Evolutionary conservation across 1,140 invertebrate species (phyloP).

Genomic region (Drosophila gunungcola): DNA sequence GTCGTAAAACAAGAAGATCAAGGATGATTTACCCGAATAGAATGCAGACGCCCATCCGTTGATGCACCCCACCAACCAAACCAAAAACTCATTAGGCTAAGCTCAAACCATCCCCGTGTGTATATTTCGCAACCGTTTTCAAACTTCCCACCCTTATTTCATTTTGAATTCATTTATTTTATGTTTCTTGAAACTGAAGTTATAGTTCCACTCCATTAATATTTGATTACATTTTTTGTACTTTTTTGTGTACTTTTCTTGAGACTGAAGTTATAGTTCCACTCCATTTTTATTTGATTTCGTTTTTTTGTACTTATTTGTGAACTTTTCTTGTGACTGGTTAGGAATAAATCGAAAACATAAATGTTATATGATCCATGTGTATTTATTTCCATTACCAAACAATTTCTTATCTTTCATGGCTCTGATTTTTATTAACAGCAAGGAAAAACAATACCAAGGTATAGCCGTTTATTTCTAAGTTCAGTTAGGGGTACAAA

Average conservation of each 20-base stretch:
- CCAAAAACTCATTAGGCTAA: conserved; percentile 17
- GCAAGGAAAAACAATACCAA: too few species aligned
- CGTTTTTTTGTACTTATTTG: too few species aligned
- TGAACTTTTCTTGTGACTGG: background rate
- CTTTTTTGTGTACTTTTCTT: background rate
- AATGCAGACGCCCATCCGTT: background rate
- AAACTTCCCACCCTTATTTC: background rate
- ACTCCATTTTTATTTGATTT: background rate
- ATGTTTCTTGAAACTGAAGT: background rate
- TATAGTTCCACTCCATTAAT: too few species aligned
- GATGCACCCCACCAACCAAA: background rate
- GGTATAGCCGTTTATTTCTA: too few species aligned
- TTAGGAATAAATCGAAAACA: conserved; percentile 19
- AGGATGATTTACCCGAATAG: conserved; percentile 34
- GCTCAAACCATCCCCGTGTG: background rate
- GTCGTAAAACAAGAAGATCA: background rate
- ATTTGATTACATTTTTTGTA: background rate
- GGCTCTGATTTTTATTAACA: too few species aligned
- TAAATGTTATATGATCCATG: background rate
- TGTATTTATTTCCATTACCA: background rate
- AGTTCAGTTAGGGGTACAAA: too few species aligned
- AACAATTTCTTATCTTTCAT: background rate
- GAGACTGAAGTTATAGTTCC: background rate
- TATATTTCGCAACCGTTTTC: background rate
- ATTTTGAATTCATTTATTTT: background rate